phyloP scores from a whole-genome alignment of 2,797 vertebrate species.

The Scolopax bukidnonensis region DNA sequence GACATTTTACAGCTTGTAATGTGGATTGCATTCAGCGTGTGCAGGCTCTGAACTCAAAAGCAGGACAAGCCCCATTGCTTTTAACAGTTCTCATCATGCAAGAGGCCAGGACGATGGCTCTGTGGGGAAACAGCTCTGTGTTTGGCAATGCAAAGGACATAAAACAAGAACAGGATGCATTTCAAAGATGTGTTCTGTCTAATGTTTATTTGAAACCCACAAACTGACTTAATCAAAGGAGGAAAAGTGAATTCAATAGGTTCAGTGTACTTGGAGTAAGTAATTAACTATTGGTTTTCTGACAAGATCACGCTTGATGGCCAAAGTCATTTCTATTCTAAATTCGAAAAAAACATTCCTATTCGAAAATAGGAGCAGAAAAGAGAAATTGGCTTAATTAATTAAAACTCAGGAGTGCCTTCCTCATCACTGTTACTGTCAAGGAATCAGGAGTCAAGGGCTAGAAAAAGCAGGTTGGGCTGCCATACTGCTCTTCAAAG shows the following conservation, averaged over 20 bases:
- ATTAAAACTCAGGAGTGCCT: slow-evolving; percentile 27
- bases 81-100: neutral
- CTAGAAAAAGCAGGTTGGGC: neutral
- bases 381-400: slow-evolving; percentile 20
- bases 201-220: slow-evolving; percentile 35
- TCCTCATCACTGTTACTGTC: neutral
- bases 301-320: slow-evolving; percentile 46
- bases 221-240: slow-evolving; percentile 49
- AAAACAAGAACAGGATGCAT: neutral
- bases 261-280: slow-evolving; percentile 5
- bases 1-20: neutral
- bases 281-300: slow-evolving; percentile 70
- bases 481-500: neutral
- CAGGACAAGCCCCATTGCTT: slow-evolving; percentile 15
- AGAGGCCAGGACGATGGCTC: neutral
- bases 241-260: slow-evolving; percentile 44
- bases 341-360: too few relatives aligned
- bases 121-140: neutral
- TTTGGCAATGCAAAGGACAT: neutral
- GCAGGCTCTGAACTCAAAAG: neutral
- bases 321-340: neutral
- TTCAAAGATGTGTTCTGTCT: neutral
- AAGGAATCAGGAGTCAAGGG: neutral
- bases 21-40: fast-evolving
- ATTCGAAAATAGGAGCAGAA: neutral